Evolutionary conservation across 1,140 invertebrate genomes (phyloP).

Genomic region (Zeugodacus cucurbitae): DNA sequence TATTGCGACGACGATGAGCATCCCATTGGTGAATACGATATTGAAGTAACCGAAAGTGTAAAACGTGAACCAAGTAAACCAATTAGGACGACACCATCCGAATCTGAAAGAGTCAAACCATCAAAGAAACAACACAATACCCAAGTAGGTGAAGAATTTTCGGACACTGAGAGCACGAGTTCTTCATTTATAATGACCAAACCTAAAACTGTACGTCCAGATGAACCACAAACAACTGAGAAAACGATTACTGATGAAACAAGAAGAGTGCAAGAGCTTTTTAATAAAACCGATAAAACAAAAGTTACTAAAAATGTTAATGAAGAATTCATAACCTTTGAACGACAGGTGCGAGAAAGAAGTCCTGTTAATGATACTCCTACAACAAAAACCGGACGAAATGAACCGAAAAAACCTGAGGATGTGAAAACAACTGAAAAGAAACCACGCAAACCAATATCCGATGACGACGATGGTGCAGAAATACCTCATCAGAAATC

Average conservation of each 20-base stretch:
- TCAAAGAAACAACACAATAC: background rate
- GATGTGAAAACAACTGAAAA: background rate
- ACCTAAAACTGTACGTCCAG: background rate
- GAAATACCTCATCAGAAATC: background rate
- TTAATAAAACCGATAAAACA: constrained; percentile 35
- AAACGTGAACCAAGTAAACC: background rate
- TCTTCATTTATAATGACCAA: background rate
- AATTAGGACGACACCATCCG: background rate
- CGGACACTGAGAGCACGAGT: background rate
- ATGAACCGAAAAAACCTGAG: background rate
- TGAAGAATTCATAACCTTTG: constrained; percentile 58
- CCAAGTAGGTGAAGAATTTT: background rate
- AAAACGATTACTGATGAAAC: background rate
- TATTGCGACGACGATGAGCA: background rate
- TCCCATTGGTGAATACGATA: background rate
- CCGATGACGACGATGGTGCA: too few species aligned
- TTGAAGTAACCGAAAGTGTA: background rate
- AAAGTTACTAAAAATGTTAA: constrained; percentile 49
- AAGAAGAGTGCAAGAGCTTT: constrained; percentile 26
- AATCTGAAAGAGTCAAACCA: background rate
- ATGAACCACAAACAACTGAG: background rate
- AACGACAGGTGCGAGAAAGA: constrained; percentile 44
- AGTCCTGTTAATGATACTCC: background rate
- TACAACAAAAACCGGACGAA: background rate
- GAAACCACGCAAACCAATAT: background rate